Evolutionary conservation across 1,140 invertebrate species (phyloP), one percentile per base, ranked within the genome.

Genomic region (Delia radicum): DNA sequence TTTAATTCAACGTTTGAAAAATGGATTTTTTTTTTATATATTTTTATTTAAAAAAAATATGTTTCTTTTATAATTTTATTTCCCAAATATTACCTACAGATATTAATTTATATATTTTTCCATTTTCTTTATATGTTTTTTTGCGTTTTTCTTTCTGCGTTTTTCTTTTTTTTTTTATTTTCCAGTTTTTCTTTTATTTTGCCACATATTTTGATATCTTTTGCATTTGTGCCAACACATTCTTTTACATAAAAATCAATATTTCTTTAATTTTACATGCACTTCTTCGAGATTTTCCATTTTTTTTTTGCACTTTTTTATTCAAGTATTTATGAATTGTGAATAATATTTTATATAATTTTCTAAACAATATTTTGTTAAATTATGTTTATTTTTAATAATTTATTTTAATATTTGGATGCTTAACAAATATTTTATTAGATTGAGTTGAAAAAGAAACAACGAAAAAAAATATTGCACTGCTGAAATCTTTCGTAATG

Each of bases 181-280:
- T 42, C n/a, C 12, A 42, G 37, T 42, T 42, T 55, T 55, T 55
- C 48, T 55, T 55, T 10, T 42, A 42, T 42, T 42, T 42, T 42
- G 3, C 37, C 37, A 42, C 37, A 42, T 42, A 15, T 42, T 21
- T 55, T 55, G 18, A n/a, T 8, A 55, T 10, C 48, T 8, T n/a
- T 55, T 55, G 18, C 48, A 55, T 55, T 55, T 55, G 48, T 55
- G 48, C 48, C 48, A 55, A n/a, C 48, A n/a, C 48, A 55, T 55
- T 55, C 48, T 21, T 24, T 55, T 55, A 55, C 48, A 55, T 10
- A 21, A 55, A 55, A 55, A 55, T 55, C 48, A 55, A 55, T 55
- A 55, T 42, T 42, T 42, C 37, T 42, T 42, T 15, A 55, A 21
- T 21, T 55, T 55, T 55, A 0, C 42, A 48, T 21, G 18, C 15